A percentile compares a stretch with the other conserved stretches of the same genome.
phyloP scores from a whole-genome alignment of 2,113 vertebrate species.

The Cavia porcellus region DNA sequence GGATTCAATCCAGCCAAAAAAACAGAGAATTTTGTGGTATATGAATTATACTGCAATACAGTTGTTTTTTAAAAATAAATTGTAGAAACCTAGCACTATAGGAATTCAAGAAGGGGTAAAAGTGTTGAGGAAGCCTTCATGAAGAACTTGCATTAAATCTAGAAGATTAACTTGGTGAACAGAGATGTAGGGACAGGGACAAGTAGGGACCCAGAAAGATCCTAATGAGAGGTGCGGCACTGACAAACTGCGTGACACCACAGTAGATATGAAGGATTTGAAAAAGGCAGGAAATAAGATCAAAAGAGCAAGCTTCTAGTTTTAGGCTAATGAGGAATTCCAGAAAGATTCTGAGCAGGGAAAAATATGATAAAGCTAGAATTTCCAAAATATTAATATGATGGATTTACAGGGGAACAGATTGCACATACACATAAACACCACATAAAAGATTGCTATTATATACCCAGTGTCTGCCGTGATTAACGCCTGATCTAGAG shows the following conservation, averaged over 20 bases:
- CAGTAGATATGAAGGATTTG: neutral
- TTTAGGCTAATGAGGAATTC: neutral
- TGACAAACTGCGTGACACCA: neutral
- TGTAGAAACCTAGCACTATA: neutral
- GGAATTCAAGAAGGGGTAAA: constrained; percentile 8
- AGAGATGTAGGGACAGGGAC: neutral
- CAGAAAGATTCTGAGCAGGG: neutral
- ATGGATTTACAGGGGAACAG: neutral
- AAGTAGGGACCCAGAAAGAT: neutral
- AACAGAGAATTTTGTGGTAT: neutral
- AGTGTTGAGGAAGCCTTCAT: neutral
- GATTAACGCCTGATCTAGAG: neutral
- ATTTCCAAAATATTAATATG: constrained; percentile 26
- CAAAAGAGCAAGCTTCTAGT: neutral
- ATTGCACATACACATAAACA: neutral
- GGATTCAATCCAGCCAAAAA: neutral
- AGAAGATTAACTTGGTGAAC: neutral
- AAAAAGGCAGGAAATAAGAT: neutral
- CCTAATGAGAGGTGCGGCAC: neutral
- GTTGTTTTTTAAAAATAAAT: constrained; percentile 2
- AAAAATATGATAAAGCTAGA: constrained; percentile 21
- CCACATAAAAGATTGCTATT: neutral
- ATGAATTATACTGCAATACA: constrained; percentile 7
- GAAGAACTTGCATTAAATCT: constrained; percentile 6
- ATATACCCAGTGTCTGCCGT: neutral